These are phyloP conservation scores for Cantharis rufa DNA, from an alignment of 2,888 invertebrate species.

Conservation along the genomic window DNA sequence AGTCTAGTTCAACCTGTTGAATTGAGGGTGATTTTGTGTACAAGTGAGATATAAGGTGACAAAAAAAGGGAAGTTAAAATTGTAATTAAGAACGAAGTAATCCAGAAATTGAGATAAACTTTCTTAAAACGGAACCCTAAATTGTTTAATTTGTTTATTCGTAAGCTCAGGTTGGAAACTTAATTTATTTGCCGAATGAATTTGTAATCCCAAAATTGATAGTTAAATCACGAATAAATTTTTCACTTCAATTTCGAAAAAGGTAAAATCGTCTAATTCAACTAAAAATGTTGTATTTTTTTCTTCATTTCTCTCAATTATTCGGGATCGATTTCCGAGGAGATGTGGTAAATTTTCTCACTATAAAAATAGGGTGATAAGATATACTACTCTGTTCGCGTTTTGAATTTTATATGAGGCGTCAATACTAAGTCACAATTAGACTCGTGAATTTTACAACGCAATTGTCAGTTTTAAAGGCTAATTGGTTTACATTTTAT, in stretches of 20 bases:
- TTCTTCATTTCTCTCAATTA: background rate
- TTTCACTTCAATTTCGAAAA: background rate
- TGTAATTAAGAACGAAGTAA: constrained; percentile 42
- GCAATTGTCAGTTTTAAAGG: constrained; percentile 17
- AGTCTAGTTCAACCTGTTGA: constrained; percentile 50
- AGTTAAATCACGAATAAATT: constrained; percentile 23
- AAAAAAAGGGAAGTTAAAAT: constrained; percentile 30
- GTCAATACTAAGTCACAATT: constrained; percentile 24
- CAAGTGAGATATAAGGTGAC: constrained; percentile 30
- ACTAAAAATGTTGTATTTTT: background rate
- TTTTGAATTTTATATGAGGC: constrained; percentile 29
- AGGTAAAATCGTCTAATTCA: background rate
- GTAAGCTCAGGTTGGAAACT: constrained; percentile 26
- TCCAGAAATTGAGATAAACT: constrained; percentile 47
- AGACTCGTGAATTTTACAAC: constrained; percentile 24
- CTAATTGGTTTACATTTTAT: constrained; percentile 19
- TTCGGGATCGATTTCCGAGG: constrained; percentile 9
- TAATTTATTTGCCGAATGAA: constrained; percentile 19
- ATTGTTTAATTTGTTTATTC: constrained; percentile 48
- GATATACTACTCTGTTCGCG: constrained; percentile 22
- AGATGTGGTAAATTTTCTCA: constrained; percentile 14
- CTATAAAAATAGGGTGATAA: constrained; percentile 23
- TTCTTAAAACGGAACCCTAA: constrained; percentile 37
- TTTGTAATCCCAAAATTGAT: constrained; percentile 19
- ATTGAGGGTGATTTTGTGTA: constrained; percentile 36